These are phyloP conservation scores for Meiosimyza platycephala DNA, from an alignment of 2,888 invertebrate species.

Conservation along the genomic window DNA sequence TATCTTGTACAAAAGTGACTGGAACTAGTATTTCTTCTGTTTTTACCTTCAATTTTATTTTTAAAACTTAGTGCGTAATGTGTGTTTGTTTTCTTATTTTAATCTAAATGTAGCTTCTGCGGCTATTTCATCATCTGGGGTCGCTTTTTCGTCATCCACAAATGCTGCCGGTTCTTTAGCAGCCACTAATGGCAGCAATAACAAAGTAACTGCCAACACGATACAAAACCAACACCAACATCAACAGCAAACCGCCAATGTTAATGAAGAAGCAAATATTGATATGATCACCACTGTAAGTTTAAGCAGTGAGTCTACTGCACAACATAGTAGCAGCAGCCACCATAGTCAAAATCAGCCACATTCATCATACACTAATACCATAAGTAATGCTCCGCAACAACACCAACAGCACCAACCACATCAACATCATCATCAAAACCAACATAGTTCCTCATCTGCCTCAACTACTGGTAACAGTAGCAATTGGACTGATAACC, in stretches of 20 bases:
- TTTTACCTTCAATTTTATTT: too few relatives aligned
- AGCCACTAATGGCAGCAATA: slow-evolving; percentile 37
- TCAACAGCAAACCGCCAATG: slow-evolving; percentile 34
- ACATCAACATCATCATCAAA: slow-evolving; percentile 47
- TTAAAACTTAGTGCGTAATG: too few relatives aligned
- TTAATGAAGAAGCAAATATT: slow-evolving; percentile 43
- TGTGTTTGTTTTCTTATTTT: background rate
- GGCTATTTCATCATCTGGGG: slow-evolving; percentile 46
- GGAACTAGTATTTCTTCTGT: too few relatives aligned
- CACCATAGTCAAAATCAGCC: slow-evolving; percentile 44
- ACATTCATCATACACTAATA: slow-evolving; percentile 35
- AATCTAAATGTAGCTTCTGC: slow-evolving; percentile 35
- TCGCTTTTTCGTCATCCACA: slow-evolving; percentile 37
- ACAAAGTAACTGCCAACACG: slow-evolving; percentile 49
- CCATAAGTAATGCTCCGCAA: slow-evolving; percentile 30
- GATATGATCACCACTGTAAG: slow-evolving; percentile 48
- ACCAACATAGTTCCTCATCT: slow-evolving; percentile 55
- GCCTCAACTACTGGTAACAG: slow-evolving; percentile 57
- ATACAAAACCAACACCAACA: slow-evolving; percentile 46
- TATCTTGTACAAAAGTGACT: too few relatives aligned
- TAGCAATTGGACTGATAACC: slow-evolving; percentile 71
- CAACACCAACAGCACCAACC: slow-evolving; percentile 41
- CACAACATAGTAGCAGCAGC: slow-evolving; percentile 47
- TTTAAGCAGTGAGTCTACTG: slow-evolving; percentile 37
- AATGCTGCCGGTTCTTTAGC: slow-evolving; percentile 43